Base-by-base conservation (phyloP, 2,113 vertebrate species). In the Coryphaenoides rupestris region DNA sequence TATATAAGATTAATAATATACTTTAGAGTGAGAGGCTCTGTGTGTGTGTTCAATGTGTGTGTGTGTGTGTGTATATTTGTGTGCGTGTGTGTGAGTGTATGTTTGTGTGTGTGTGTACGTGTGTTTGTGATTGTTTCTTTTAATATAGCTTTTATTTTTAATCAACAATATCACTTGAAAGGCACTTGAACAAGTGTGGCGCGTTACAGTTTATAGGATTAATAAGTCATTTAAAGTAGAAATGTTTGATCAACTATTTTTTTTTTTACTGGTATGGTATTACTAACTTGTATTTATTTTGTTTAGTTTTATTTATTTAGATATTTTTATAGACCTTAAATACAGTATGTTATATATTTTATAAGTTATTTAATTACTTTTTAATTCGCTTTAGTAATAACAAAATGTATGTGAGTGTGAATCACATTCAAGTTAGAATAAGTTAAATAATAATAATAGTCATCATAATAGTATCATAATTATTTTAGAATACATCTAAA, bases 1-100 rank as follows among this genome's bases (percentile, higher is more conserved):
- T 61, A 21, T 40, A 74, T 66, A 82, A 82, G 80, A 85, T 87
- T 85, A 87, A 85, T 89, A 87, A 85, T 87, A 86, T 82, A 82
- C 77, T 85, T 85, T 28, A 60, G 73, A 66, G 33, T 40, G 33
- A 40, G 33, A 40, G 70, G 67, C 3, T n/a, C 24, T 60, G 49
- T 63, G 21, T 23, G 54, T 50, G 49, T 54, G 74, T 55, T n/a
- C n/a, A n/a, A 58, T 69, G 75, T 79, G 75, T 73, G 69, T 58
- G 55, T 60, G 63, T 16, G 21, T 50, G 19, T 24, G n/a, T n/a
- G 40, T 45, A 65, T 33, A 19, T n/a, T 23, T 60, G 49, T 63
- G 21, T 23, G 54, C 50, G 49, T 54, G 74, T 55, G n/a, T 68
- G 68, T 68, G 21, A 66, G 19, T 64, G 50, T 58, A 15, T 67